These are phyloP conservation scores for Clostera curtula DNA, from an alignment of 2,888 invertebrate genomes.

Conservation along the genomic window DNA sequence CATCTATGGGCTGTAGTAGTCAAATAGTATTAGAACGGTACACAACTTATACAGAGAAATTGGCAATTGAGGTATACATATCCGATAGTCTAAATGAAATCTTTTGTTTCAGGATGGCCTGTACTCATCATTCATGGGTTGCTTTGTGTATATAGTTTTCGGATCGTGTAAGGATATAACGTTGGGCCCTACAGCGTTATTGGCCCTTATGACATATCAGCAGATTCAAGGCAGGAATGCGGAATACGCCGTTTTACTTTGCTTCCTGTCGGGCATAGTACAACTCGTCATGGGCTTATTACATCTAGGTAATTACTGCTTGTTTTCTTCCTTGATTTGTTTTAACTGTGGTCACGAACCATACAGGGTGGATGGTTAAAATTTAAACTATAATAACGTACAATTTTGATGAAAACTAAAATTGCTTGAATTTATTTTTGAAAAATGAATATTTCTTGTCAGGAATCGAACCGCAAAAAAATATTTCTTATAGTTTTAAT, in stretches of 20 bases:
- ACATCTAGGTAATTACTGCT: constrained; percentile 79
- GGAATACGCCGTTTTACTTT: constrained; percentile 87
- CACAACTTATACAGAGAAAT: too few species aligned
- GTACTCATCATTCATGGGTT: constrained; percentile 95
- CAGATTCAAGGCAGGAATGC: constrained; percentile 81
- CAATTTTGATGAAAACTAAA: too few species aligned
- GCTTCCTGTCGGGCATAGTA: constrained; percentile 87
- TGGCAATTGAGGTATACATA: too few species aligned
- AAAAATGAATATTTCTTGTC: too few species aligned
- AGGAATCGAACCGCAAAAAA: too few species aligned
- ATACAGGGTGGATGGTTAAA: neutral
- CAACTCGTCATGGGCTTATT: constrained; percentile 88
- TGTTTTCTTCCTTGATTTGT: constrained; percentile 6
- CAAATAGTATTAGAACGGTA: too few species aligned
- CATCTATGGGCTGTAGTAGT: too few species aligned
- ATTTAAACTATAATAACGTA: too few species aligned
- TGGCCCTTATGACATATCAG: constrained; percentile 93
- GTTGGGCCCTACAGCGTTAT: constrained; percentile 94
- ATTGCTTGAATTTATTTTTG: too few species aligned
- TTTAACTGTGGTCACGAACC: neutral
- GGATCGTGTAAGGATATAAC: constrained; percentile 93
- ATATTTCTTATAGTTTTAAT: too few species aligned
- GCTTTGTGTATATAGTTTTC: constrained; percentile 91
- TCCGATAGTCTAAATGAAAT: constrained; percentile 6
- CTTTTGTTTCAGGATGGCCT: constrained; percentile 85